Evolutionary conservation across 2,113 vertebrate species (phyloP).

Genomic region (Anser cygnoides): DNA sequence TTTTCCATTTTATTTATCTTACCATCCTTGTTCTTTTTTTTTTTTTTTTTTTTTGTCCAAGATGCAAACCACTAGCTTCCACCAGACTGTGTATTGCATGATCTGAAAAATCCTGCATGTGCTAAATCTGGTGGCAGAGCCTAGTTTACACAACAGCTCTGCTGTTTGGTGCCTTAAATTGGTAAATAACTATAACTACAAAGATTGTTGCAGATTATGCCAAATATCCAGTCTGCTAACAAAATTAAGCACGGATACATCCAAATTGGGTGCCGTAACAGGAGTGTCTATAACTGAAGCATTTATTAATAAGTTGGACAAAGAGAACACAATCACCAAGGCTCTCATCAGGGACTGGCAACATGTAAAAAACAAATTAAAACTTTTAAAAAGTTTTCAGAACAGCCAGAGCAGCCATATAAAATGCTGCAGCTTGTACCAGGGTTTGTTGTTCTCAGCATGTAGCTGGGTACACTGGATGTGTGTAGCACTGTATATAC

Average conservation of each 20-base stretch:
- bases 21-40: not conserved
- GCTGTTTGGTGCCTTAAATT: not conserved
- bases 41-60: not conserved
- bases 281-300: not conserved
- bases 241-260: not conserved
- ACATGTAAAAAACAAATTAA: not conserved
- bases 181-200: not conserved
- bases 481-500: not conserved
- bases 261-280: not conserved
- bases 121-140: not conserved
- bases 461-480: not conserved
- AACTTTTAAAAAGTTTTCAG: not conserved
- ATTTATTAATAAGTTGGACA: not conserved
- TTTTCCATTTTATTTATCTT: not conserved
- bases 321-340: not conserved
- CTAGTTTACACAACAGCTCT: not conserved
- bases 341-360: not conserved
- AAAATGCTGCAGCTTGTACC: not conserved
- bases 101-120: not conserved
- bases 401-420: not conserved
- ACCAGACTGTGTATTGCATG: not conserved
- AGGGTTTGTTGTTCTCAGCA: not conserved
- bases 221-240: not conserved
- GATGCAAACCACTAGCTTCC: not conserved
- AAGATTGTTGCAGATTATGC: not conserved